Evolutionary conservation across 53 echinoderm and acorn worm species (phyloP), one percentile per base, ranked within the genome.

Genomic region (Mesocentrotus franciscanus): DNA sequence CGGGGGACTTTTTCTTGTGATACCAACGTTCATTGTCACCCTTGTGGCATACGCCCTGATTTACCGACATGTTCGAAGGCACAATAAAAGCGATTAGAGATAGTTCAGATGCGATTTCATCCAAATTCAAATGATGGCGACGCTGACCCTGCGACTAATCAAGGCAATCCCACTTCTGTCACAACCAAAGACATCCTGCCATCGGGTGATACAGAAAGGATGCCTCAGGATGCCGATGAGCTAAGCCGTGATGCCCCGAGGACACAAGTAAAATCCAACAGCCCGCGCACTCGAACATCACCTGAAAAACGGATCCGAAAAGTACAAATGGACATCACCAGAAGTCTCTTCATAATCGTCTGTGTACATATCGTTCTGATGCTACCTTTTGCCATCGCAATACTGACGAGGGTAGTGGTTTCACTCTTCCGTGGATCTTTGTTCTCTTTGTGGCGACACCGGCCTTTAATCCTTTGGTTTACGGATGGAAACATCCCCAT

Each of bases 401-500:
- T 58, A 33, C 87, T 87, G 57, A 92, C 57, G 9, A 29, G 14
- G 15, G 70, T 29, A 75, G 17, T 74, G 93, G n/a, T 29, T 56
- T 29, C 26, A 0, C 22, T 74, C 39, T 92, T 15, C 94, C 94
- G 22, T 94, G 84, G 94, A 78, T 94, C 94, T 94, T 94, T 60
- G 32, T 66, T 32, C 83, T 94, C 60, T 94, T 94, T 29, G 34
- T 57, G 60, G 94, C 83, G 22, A 94, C 94, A 36, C 83, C 83
- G 20, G 94, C 94, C 9, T 10, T 94, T 8, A 94, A 94, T 61
- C 94, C 94, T 9, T 32, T 94, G 30, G 62, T 94, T 1, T 94
- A 94, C 60, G 94, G 94, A 27, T 94, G 81, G 83, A 94, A 94
- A 83, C 94, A 94, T 60, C 94, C 94, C 7, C 94, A 94, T 55